Evolutionary conservation across 1,140 invertebrate genomes (phyloP).

Genomic region (Gryon sp.): DNA sequence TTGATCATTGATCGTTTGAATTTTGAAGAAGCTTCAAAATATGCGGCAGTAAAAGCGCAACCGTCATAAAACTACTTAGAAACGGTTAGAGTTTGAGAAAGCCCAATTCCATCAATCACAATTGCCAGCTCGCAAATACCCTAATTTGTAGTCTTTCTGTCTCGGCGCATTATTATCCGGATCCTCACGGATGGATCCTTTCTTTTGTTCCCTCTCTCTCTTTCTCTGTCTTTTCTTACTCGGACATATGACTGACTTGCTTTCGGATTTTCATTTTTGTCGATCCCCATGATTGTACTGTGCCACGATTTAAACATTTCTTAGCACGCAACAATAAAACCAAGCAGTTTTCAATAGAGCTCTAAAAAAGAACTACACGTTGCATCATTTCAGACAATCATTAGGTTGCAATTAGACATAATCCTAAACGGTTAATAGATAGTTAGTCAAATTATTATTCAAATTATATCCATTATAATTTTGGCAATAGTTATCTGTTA

Average conservation of each 20-base stretch:
- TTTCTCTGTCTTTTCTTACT: background rate
- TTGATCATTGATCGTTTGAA: constrained; percentile 24
- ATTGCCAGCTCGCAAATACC: constrained; percentile 49
- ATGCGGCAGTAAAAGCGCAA: constrained; percentile 37
- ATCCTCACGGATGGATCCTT: constrained; percentile 30
- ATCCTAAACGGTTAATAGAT: too few species aligned
- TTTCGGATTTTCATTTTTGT: constrained; percentile 50
- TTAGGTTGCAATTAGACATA: too few species aligned
- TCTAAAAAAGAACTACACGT: too few species aligned
- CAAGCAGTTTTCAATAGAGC: too few species aligned
- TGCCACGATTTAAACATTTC: constrained; percentile 19
- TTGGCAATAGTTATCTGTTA: too few species aligned
- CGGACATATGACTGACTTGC: constrained; percentile 12
- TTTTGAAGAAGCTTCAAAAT: constrained; percentile 31
- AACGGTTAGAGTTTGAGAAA: constrained; percentile 37
- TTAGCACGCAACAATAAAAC: constrained; percentile 41
- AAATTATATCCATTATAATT: too few species aligned
- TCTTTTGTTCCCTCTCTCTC: constrained; percentile 3
- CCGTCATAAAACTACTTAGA: constrained; percentile 46
- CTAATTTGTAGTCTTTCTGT: constrained; percentile 58
- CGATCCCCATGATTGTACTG: constrained; percentile 44
- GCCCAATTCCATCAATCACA: constrained; percentile 62
- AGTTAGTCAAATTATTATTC: too few species aligned
- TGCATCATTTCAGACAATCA: too few species aligned
- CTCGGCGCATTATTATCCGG: constrained; percentile 56